phyloP scores from a whole-genome alignment of 2,888 invertebrate species.

The Cataglyphis cursor region DNA sequence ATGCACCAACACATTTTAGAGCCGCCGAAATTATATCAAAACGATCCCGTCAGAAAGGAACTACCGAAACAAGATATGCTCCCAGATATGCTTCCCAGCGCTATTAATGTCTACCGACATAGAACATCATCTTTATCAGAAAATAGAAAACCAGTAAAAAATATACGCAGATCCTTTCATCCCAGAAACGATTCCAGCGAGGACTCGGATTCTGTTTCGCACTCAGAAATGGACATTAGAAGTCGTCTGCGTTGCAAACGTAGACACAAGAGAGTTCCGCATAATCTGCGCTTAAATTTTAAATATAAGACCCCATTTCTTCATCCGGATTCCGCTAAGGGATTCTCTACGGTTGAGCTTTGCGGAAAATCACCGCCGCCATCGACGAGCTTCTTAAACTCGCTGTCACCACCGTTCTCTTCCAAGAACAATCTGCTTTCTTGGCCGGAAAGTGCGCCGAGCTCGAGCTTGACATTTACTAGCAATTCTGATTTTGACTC shows the following conservation, averaged over 20 bases:
- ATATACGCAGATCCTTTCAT: constrained; percentile 83
- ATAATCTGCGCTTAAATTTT: constrained; percentile 86
- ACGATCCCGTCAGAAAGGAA: constrained; percentile 76
- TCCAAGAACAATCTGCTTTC: constrained; percentile 82
- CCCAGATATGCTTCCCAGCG: constrained; percentile 73
- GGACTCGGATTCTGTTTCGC: constrained; percentile 87
- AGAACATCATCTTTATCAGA: constrained; percentile 84
- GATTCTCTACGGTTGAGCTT: constrained; percentile 81
- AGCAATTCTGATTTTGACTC: constrained; percentile 86
- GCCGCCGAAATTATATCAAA: constrained; percentile 83
- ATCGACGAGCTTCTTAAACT: constrained; percentile 88
- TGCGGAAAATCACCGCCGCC: constrained; percentile 88
- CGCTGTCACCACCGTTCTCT: constrained; percentile 87
- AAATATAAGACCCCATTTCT: constrained; percentile 85
- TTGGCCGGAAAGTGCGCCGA: constrained; percentile 85
- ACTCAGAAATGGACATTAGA: constrained; percentile 88
- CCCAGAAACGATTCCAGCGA: constrained; percentile 84
- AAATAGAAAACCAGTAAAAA: constrained; percentile 80
- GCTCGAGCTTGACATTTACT: constrained; percentile 86
- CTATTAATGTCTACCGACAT: constrained; percentile 79
- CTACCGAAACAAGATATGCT: constrained; percentile 73
- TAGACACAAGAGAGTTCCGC: constrained; percentile 83
- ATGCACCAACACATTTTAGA: constrained; percentile 83
- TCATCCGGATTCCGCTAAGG: constrained; percentile 82
- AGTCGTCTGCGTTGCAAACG: constrained; percentile 82